Evolutionary conservation across 2,888 invertebrate genomes (phyloP).

Genomic region (Nomada ruficornis): DNA sequence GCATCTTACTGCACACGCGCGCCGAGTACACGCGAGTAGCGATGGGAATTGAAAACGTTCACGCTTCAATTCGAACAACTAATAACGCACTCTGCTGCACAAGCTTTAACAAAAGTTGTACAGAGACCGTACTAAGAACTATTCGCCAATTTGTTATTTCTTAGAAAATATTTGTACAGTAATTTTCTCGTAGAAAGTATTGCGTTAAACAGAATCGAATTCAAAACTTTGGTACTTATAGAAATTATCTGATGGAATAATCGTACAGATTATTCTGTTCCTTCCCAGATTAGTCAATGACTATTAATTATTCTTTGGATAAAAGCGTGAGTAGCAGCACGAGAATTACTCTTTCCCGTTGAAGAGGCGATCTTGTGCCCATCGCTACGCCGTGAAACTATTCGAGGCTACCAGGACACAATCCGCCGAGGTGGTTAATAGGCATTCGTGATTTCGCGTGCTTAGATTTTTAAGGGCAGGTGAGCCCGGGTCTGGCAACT

Average conservation of each 20-base stretch:
- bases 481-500: conserved; percentile 73
- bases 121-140: too few species aligned
- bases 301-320: too few species aligned
- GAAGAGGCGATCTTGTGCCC: conserved; percentile 35
- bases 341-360: conserved; percentile 23
- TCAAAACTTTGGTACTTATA: too few species aligned
- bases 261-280: too few species aligned
- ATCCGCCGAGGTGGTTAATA: conserved; percentile 66
- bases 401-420: conserved; percentile 45
- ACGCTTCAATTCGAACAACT: background rate
- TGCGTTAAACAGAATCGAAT: too few species aligned
- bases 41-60: background rate
- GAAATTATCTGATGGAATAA: too few species aligned
- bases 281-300: too few species aligned
- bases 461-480: conserved; percentile 78
- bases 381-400: conserved; percentile 33
- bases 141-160: too few species aligned
- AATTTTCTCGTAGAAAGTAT: too few species aligned
- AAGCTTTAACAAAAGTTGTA: too few species aligned
- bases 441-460: conserved; percentile 79
- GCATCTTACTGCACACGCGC: conserved; percentile 3
- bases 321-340: background rate
- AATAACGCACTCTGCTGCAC: too few species aligned
- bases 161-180: too few species aligned
- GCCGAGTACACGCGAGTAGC: conserved; percentile 21